Conservation (phyloP, 2,113 vertebrate genomes). For the Saccopteryx leptura region DNA sequence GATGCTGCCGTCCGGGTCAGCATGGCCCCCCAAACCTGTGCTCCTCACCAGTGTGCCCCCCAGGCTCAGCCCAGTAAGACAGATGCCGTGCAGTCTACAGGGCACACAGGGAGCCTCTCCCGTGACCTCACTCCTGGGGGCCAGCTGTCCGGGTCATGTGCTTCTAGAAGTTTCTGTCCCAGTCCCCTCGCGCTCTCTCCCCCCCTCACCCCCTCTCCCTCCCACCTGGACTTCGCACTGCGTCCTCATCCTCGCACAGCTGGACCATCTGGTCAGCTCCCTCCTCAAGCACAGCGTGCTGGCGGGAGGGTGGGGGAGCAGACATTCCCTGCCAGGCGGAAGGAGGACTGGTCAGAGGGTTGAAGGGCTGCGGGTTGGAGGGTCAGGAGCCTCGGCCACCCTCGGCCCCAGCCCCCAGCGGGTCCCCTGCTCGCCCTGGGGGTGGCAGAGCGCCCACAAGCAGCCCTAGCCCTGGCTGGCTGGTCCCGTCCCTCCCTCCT, state of each 20-base stretch:
- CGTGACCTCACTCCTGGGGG: not conserved
- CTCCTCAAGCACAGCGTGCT: not conserved
- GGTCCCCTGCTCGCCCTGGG: not conserved
- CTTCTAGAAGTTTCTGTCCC: not conserved
- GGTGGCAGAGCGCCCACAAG: not conserved
- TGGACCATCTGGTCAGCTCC: not conserved
- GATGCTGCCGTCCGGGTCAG: not conserved
- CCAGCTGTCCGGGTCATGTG: not conserved
- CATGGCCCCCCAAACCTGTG: not conserved
- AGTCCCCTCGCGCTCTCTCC: not conserved
- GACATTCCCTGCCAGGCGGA: not conserved
- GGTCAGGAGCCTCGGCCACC: no score
- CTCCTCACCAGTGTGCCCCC: not conserved
- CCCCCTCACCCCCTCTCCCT: not conserved
- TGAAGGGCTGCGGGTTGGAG: not conserved
- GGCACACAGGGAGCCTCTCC: not conserved
- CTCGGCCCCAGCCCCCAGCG: accelerated
- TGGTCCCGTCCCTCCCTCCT: not conserved
- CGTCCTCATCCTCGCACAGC: no score
- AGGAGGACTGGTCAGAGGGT: not conserved
- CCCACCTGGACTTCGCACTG: not conserved
- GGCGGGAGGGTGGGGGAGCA: not conserved
- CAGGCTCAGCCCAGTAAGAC: not conserved
- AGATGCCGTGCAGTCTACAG: not conserved
- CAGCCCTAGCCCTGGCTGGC: not conserved